These are phyloP conservation scores for Tetanocera ferruginea DNA, from an alignment of 2,888 invertebrate genomes.

Conservation along the genomic window DNA sequence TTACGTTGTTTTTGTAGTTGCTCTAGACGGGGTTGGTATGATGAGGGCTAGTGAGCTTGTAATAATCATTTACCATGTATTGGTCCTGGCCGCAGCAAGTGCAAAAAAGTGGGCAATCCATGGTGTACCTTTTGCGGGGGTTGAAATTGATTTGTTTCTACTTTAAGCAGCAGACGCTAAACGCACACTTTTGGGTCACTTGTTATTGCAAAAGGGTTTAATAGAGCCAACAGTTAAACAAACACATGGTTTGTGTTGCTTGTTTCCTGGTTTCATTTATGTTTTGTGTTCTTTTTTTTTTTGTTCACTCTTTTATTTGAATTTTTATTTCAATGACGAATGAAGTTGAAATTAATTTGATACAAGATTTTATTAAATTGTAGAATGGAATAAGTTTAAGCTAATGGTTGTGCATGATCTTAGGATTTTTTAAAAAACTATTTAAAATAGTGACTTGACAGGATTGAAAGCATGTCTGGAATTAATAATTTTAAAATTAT, in stretches of 20 bases:
- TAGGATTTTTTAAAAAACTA: too few relatives aligned
- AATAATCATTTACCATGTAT: slow-evolving; percentile 24
- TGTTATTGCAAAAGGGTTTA: slow-evolving; percentile 36
- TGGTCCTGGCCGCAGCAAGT: slow-evolving; percentile 13
- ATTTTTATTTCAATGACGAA: slow-evolving; percentile 22
- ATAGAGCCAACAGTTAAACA: slow-evolving; percentile 27
- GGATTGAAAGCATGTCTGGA: too few relatives aligned
- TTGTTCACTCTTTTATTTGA: not conserved
- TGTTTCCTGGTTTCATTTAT: not conserved
- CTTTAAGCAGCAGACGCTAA: slow-evolving; percentile 2
- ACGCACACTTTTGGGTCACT: slow-evolving; percentile 9
- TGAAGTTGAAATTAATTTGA: slow-evolving; percentile 18
- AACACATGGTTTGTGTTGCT: not conserved
- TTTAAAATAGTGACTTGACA: too few relatives aligned
- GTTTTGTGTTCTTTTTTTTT: not conserved
- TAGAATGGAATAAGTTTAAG: not conserved
- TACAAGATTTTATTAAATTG: not conserved
- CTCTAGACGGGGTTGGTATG: not conserved
- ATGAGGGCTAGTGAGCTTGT: not conserved
- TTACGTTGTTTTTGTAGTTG: slow-evolving; percentile 9
- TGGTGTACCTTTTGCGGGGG: not conserved
- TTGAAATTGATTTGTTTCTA: slow-evolving; percentile 33
- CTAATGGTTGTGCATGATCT: too few relatives aligned
- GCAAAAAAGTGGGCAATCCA: not conserved
- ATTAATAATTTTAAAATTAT: too few relatives aligned